phyloP scores from a whole-genome alignment of 2,797 vertebrate genomes.

The Loris lydekkerianus region DNA sequence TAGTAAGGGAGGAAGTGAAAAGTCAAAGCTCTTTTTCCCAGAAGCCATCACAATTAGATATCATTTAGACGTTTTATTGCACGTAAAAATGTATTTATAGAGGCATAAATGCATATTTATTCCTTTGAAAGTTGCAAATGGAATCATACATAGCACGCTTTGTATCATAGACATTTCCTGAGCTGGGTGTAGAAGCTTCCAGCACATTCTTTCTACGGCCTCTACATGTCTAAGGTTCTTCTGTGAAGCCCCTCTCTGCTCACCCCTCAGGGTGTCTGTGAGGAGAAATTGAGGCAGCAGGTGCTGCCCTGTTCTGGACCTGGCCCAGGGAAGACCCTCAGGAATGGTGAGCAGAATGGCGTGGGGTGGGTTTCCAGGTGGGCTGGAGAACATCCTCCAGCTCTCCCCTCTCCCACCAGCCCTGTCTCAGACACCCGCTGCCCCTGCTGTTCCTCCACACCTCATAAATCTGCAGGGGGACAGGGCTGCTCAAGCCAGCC shows the following conservation, averaged over 20 bases:
- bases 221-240: not conserved
- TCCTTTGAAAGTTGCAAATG: slow-evolving; percentile 39
- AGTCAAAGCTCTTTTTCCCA: slow-evolving; percentile 28
- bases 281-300: slow-evolving; percentile 64
- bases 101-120: slow-evolving; percentile 45
- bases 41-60: slow-evolving; percentile 52
- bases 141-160: not conserved
- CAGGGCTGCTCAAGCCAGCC: not conserved
- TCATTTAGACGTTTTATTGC: slow-evolving; percentile 15
- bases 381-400: slow-evolving; percentile 36
- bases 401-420: not conserved
- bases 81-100: not conserved
- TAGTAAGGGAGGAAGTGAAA: slow-evolving; percentile 18
- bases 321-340: not conserved
- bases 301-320: not conserved
- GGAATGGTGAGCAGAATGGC: not conserved
- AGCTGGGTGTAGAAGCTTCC: slow-evolving; percentile 11
- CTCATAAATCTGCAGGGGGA: slow-evolving; percentile 81
- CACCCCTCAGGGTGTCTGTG: not conserved
- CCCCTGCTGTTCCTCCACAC: slow-evolving; percentile 69
- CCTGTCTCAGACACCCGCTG: not conserved
- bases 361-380: not conserved
- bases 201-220: not conserved
- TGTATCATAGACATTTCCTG: not conserved
- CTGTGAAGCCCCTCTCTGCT: not conserved